A percentile compares a stretch with the other conserved stretches of the same genome.
Conservation (phyloP, 2,888 invertebrate species). For the Odontothrips loti region DNA sequence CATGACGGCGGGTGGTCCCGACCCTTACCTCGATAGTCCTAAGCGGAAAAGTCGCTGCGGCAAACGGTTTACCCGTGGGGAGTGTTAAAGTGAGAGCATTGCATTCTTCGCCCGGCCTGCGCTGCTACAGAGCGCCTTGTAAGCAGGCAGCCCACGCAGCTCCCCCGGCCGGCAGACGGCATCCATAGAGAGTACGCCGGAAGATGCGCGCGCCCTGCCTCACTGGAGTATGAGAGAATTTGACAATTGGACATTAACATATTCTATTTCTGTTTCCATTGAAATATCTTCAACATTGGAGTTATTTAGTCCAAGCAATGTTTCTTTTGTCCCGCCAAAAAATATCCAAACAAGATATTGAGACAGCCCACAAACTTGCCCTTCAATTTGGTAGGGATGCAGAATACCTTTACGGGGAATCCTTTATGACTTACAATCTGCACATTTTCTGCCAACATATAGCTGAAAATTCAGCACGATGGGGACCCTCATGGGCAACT, state of each 20-base stretch:
- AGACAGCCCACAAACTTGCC: background rate
- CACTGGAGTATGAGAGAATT: background rate
- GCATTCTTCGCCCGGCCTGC: too few species aligned
- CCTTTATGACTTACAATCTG: background rate
- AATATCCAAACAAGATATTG: background rate
- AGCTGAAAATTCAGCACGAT: background rate
- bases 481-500: background rate
- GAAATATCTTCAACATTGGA: background rate
- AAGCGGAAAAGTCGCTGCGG: too few species aligned
- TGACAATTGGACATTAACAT: background rate
- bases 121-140: too few species aligned
- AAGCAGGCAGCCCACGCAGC: too few species aligned
- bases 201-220: too few species aligned
- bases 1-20: too few species aligned
- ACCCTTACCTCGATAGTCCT: too few species aligned
- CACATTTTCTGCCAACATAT: background rate
- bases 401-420: background rate
- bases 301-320: background rate
- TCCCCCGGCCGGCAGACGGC: too few species aligned
- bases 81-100: too few species aligned
- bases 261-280: background rate
- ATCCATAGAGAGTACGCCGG: too few species aligned
- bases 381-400: constrained; percentile 6
- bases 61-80: too few species aligned
- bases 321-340: background rate